Evolutionary conservation across 2,888 invertebrate genomes (phyloP).

Genomic region (Philhelius pedissequus): DNA sequence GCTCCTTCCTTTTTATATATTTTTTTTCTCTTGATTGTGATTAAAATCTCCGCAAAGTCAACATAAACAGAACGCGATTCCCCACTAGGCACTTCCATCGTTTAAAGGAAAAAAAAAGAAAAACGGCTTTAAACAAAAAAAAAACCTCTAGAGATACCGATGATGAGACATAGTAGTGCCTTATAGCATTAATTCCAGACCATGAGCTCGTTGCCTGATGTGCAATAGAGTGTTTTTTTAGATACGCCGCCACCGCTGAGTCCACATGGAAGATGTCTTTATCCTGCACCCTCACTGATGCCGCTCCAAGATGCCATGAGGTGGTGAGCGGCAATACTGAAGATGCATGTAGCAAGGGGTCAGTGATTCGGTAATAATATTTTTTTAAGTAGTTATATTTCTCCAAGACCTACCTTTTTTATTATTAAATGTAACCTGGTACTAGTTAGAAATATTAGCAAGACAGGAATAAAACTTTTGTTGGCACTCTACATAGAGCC

Average conservation of each 20-base stretch:
- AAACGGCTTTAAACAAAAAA: not conserved
- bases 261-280: conserved; percentile 7
- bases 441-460: too few relatives aligned
- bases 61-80: conserved; percentile 30
- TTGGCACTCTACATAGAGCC: too few relatives aligned
- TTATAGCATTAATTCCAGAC: conserved; percentile 61
- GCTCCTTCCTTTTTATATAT: not conserved
- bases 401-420: too few relatives aligned
- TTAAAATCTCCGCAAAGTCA: conserved; percentile 63
- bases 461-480: too few relatives aligned
- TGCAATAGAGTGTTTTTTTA: conserved; percentile 8
- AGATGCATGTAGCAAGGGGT: conserved; percentile 38
- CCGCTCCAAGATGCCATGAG: not conserved
- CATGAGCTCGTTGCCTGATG: conserved; percentile 35
- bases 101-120: not conserved
- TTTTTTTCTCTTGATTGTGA: conserved; percentile 40
- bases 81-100: not conserved
- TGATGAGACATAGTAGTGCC: conserved; percentile 51
- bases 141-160: conserved; percentile 11
- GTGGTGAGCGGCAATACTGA: conserved; percentile 8
- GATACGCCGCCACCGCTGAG: conserved; percentile 16
- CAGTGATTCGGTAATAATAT: conserved; percentile 49
- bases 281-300: not conserved
- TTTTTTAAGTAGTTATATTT: too few relatives aligned
- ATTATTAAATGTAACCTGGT: too few relatives aligned